A percentile compares a stretch with the other conserved stretches of the same genome.
Conservation (phyloP, 2,797 vertebrate species). For the Rhabdophis nuchalis region DNA sequence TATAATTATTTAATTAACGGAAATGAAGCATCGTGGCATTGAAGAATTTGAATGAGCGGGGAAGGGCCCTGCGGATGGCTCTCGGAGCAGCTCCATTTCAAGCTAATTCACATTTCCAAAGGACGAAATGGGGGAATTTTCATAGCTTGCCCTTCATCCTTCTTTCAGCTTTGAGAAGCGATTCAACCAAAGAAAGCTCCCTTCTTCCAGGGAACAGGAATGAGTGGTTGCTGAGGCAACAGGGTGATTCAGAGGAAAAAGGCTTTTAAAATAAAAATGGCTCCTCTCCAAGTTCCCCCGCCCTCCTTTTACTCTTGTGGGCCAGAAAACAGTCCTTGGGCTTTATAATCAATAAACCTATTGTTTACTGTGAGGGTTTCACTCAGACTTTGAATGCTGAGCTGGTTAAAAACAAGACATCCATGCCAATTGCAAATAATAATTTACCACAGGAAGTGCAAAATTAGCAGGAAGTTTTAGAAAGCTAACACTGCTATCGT, state of each 20-base stretch:
- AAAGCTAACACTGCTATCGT: slow-evolving; percentile 61
- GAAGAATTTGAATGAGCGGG: slow-evolving; percentile 59
- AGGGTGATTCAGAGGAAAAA: slow-evolving; percentile 38
- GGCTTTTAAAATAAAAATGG: slow-evolving; percentile 67
- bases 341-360: slow-evolving; percentile 62
- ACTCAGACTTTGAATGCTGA: slow-evolving; percentile 50
- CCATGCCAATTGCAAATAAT: slow-evolving; percentile 1
- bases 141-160: slow-evolving; percentile 54
- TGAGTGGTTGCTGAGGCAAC: slow-evolving; percentile 70
- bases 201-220: slow-evolving; percentile 64
- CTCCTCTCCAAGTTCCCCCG: slow-evolving; percentile 62
- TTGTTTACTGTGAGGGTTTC: slow-evolving; percentile 57
- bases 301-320: background rate
- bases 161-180: slow-evolving; percentile 60
- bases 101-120: slow-evolving; percentile 62
- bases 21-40: slow-evolving; percentile 60
- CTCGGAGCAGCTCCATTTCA: slow-evolving; percentile 54
- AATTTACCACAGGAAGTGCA: slow-evolving; percentile 38
- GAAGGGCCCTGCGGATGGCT: slow-evolving; percentile 55
- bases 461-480: slow-evolving; percentile 24
- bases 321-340: slow-evolving; percentile 42
- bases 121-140: slow-evolving; percentile 68
- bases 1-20: slow-evolving; percentile 72
- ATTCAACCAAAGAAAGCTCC: slow-evolving; percentile 70
- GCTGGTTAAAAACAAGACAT: slow-evolving; percentile 45